Evolutionary conservation across 2,113 vertebrate genomes (phyloP).

Genomic region (Corythoichthys intestinalis): DNA sequence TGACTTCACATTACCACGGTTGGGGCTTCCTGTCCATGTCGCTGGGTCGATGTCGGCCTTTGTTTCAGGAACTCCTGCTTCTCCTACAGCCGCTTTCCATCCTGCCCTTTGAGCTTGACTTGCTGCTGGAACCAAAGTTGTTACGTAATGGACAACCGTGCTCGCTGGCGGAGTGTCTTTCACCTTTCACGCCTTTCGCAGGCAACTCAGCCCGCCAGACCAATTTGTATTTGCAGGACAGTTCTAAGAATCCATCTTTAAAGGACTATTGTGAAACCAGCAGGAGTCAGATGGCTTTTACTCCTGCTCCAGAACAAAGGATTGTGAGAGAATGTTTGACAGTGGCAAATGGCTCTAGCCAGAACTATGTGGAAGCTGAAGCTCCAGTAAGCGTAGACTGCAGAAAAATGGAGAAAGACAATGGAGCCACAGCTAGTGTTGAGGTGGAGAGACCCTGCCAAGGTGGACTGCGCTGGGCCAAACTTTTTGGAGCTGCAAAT

Average conservation of each 20-base stretch:
- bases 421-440: constrained; percentile 56
- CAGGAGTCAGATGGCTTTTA: constrained; percentile 25
- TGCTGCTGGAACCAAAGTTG: constrained; percentile 84
- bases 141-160: constrained; percentile 76
- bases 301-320: constrained; percentile 48
- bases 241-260: constrained; percentile 11
- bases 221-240: constrained; percentile 1
- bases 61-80: constrained; percentile 90
- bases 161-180: constrained; percentile 69
- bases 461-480: constrained; percentile 67
- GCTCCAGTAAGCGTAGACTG: constrained; percentile 46
- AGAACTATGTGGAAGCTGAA: constrained; percentile 35
- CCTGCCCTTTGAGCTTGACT: constrained; percentile 89
- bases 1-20: constrained; percentile 84
- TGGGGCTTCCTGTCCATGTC: constrained; percentile 88
- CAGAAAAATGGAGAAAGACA: constrained; percentile 46
- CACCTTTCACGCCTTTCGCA: constrained; percentile 74
- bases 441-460: constrained; percentile 62
- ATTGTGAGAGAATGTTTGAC: constrained; percentile 66
- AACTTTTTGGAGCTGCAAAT: constrained; percentile 69
- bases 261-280: constrained; percentile 44
- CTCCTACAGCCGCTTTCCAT: constrained; percentile 89
- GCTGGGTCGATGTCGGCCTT: constrained; percentile 75
- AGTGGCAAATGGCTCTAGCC: constrained; percentile 77
- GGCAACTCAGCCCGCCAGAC: constrained; percentile 74